Conservation (phyloP, 2,113 vertebrate species). For the Chroicocephalus ridibundus region DNA sequence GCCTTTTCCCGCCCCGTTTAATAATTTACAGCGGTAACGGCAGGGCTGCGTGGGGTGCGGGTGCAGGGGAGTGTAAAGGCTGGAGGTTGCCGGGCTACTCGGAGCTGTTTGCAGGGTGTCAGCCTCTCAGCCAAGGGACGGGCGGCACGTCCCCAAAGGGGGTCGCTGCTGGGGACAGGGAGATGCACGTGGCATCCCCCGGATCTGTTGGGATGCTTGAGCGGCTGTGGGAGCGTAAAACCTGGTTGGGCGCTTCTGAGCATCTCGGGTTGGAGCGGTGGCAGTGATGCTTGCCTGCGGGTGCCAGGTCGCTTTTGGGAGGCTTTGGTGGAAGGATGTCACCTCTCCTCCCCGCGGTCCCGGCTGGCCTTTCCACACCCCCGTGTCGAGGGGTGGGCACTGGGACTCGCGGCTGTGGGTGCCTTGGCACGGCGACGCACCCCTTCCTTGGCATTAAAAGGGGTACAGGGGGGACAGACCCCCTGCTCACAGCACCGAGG, state of each 20-base stretch:
- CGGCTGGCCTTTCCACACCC: background rate
- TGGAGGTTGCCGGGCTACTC: background rate
- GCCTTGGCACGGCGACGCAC: accelerated
- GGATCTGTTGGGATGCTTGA: accelerated
- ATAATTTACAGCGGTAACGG: background rate
- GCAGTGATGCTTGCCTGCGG: background rate
- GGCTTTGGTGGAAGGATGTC: background rate
- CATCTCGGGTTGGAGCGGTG: accelerated
- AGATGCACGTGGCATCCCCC: accelerated
- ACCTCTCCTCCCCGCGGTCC: accelerated
- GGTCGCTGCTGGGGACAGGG: background rate
- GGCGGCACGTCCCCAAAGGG: accelerated
- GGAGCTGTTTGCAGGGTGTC: background rate
- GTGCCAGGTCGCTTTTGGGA: background rate
- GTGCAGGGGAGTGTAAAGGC: background rate
- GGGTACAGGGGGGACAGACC: background rate
- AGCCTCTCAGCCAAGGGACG: accelerated
- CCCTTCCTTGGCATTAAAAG: background rate
- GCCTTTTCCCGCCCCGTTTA: background rate
- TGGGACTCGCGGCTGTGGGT: background rate
- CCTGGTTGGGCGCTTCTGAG: background rate
- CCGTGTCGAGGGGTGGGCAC: accelerated
- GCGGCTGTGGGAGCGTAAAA: background rate
- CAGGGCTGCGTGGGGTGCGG: background rate
- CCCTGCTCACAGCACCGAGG: background rate